Evolutionary conservation across 2,888 invertebrate genomes (phyloP).

Genomic region (Scotopteryx bipunctaria): DNA sequence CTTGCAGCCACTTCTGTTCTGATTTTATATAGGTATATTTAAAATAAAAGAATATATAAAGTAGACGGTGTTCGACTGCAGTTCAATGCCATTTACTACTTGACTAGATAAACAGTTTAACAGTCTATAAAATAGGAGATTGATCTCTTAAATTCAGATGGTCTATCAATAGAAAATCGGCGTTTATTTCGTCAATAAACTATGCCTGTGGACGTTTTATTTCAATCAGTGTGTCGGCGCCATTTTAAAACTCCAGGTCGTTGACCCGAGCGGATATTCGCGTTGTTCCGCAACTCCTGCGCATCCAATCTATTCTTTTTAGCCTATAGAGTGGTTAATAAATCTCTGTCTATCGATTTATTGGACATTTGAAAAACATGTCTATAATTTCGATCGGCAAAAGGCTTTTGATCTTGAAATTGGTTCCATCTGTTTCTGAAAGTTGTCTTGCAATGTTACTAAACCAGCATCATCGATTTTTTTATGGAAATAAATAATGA

Average conservation of each 20-base stretch:
- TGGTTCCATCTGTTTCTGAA: constrained; percentile 10
- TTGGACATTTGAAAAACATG: constrained; percentile 18
- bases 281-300: constrained; percentile 61
- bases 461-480: not conserved
- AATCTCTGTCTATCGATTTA: constrained; percentile 41
- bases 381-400: constrained; percentile 19
- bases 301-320: constrained; percentile 47
- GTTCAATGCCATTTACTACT: constrained; percentile 27
- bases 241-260: constrained; percentile 59
- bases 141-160: constrained; percentile 30
- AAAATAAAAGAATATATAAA: too few relatives aligned
- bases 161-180: constrained; percentile 31
- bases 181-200: constrained; percentile 29
- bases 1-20: too few relatives aligned
- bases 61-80: constrained; percentile 16
- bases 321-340: constrained; percentile 34
- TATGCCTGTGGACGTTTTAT: constrained; percentile 26
- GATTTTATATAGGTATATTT: too few relatives aligned
- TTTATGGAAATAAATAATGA: not conserved
- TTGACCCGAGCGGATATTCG: constrained; percentile 63
- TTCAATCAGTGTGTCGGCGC: constrained; percentile 43
- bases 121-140: constrained; percentile 28
- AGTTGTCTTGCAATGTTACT: constrained; percentile 15
- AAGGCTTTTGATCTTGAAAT: constrained; percentile 20
- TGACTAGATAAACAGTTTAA: constrained; percentile 28